A percentile compares a stretch with the other conserved stretches of the same genome.
phyloP scores from a whole-genome alignment of 2,888 invertebrate species.

The Sinopyrophorus schimmeli region DNA sequence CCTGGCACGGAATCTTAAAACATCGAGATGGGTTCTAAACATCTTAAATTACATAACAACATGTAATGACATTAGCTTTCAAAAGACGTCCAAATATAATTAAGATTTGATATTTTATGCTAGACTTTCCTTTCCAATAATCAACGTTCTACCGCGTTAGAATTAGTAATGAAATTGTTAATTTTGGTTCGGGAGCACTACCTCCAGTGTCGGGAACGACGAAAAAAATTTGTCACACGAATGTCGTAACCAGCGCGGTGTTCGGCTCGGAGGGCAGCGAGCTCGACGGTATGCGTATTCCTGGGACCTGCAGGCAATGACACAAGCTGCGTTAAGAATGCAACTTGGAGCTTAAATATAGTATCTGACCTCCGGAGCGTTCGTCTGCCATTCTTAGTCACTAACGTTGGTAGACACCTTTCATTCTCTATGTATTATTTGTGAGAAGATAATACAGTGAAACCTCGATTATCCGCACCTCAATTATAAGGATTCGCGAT shows the following conservation, averaged over 20 bases:
- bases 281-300: slow-evolving; percentile 34
- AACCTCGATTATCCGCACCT: background rate
- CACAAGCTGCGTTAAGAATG: slow-evolving; percentile 46
- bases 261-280: slow-evolving; percentile 32
- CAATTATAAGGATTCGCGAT: no score
- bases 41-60: no score
- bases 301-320: slow-evolving; percentile 41
- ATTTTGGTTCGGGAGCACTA: no score
- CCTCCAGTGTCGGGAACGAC: no score
- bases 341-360: slow-evolving; percentile 48
- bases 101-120: no score
- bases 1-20: no score
- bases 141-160: no score
- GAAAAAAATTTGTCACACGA: slow-evolving; percentile 21
- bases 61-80: no score
- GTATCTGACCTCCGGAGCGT: slow-evolving; percentile 46
- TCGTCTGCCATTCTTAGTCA: slow-evolving; percentile 37
- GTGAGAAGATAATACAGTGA: background rate
- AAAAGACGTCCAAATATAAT: no score
- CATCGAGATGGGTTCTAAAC: no score
- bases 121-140: no score
- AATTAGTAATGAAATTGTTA: no score
- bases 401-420: slow-evolving; percentile 20
- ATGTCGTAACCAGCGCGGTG: slow-evolving; percentile 22
- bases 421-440: slow-evolving; percentile 18